phyloP scores from a whole-genome alignment of 2,797 vertebrate species.

The Eurystomus glaucurus region DNA sequence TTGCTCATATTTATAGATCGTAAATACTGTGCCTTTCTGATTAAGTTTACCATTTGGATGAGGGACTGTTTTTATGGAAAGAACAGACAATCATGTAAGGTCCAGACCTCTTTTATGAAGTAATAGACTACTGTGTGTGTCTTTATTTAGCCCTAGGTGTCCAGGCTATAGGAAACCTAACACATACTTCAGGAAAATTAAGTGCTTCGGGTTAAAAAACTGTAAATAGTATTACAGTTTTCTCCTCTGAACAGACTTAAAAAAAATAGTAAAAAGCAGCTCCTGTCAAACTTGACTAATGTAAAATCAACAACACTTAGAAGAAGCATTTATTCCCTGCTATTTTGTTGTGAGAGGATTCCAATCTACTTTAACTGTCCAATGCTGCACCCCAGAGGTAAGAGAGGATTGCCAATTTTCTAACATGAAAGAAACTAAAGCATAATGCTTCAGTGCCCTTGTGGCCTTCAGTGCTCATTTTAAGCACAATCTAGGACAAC shows the following conservation, averaged over 20 bases:
- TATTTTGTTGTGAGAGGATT: background rate
- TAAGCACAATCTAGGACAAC: background rate
- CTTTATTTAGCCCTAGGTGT: background rate
- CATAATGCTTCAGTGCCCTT: background rate
- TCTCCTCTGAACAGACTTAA: background rate
- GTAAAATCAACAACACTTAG: background rate
- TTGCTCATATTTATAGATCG: accelerated
- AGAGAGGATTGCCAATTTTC: background rate
- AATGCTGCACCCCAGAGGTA: constrained; percentile 32
- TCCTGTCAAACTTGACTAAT: background rate
- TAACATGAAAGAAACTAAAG: background rate
- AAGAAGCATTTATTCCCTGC: background rate
- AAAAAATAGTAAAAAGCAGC: background rate
- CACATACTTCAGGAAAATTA: background rate
- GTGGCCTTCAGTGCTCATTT: background rate
- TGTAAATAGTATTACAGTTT: background rate
- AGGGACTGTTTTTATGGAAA: background rate
- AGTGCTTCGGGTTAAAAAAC: background rate
- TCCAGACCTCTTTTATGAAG: background rate
- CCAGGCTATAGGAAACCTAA: background rate
- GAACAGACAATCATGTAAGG: background rate
- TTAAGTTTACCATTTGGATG: background rate
- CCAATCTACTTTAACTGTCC: background rate
- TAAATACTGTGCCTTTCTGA: background rate
- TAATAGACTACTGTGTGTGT: background rate